Evolutionary conservation across 2,888 invertebrate species (phyloP).

Genomic region (Ophion slaviceki): DNA sequence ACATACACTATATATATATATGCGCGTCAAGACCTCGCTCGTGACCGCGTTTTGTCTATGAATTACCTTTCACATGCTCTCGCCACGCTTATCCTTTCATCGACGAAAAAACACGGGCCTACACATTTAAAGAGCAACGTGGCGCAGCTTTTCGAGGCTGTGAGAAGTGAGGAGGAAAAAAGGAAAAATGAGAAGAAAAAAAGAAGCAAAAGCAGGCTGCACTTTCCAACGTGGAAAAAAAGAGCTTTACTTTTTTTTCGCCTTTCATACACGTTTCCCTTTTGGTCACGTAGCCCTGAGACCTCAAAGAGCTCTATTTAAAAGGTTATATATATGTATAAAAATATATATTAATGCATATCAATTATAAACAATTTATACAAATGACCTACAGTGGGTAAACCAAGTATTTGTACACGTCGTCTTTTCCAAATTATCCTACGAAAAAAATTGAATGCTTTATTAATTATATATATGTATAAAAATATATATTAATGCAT

Average conservation of each 20-base stretch:
- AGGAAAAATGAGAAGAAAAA: slow-evolving; percentile 13
- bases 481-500: too few species aligned
- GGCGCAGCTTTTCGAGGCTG: slow-evolving; percentile 39
- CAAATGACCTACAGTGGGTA: not conserved
- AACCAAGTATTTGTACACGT: too few species aligned
- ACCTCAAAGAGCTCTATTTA: slow-evolving; percentile 8
- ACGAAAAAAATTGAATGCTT: too few species aligned
- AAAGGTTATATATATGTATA: not conserved
- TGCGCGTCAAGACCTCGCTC: slow-evolving; percentile 36
- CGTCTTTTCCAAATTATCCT: too few species aligned
- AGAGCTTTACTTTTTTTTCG: slow-evolving; percentile 4
- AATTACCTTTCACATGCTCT: slow-evolving; percentile 60
- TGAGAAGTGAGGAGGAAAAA: slow-evolving; percentile 56
- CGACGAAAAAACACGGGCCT: slow-evolving; percentile 39
- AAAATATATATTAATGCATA: too few species aligned
- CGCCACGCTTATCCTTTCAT: slow-evolving; percentile 62
- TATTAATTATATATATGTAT: too few species aligned
- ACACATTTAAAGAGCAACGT: slow-evolving; percentile 1
- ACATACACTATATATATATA: not conserved
- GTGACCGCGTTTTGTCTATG: slow-evolving; percentile 65
- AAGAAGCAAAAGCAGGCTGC: not conserved
- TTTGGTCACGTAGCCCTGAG: slow-evolving; percentile 37
- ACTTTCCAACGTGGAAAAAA: slow-evolving; percentile 31
- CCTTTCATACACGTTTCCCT: slow-evolving; percentile 46
- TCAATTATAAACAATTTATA: not conserved